Conservation (phyloP, 2,888 invertebrate genomes). For the Drosophila sordidula region DNA sequence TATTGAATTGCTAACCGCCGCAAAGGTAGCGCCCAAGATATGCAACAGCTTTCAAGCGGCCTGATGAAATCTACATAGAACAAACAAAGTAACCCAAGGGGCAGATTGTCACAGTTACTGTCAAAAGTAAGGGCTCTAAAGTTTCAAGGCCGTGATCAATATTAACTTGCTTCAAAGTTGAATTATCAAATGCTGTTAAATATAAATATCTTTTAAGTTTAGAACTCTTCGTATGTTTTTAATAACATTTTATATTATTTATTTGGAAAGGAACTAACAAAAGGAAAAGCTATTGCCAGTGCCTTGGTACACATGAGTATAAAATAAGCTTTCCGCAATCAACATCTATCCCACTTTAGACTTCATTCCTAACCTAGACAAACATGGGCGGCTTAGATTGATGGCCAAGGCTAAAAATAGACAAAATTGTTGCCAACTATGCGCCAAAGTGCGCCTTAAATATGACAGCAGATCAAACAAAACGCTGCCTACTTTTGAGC, state of each 20-base stretch:
- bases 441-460: slow-evolving; percentile 26
- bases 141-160: not conserved
- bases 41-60: slow-evolving; percentile 3
- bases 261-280: not conserved
- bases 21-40: not conserved
- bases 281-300: not conserved
- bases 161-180: not conserved
- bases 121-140: not conserved
- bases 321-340: slow-evolving; percentile 31
- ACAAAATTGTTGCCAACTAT: slow-evolving; percentile 38
- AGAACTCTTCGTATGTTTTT: too few relatives aligned
- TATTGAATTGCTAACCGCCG: slow-evolving; percentile 9
- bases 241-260: too few relatives aligned
- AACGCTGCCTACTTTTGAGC: slow-evolving; percentile 28
- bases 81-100: not conserved
- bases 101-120: not conserved
- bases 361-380: slow-evolving; percentile 19
- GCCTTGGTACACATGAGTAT: not conserved
- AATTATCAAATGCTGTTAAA: too few relatives aligned
- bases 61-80: not conserved
- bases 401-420: slow-evolving; percentile 25
- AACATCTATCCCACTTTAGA: slow-evolving; percentile 7
- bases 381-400: slow-evolving; percentile 30
- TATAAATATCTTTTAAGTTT: not conserved
- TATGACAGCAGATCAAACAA: slow-evolving; percentile 56